A percentile compares a stretch with the other conserved stretches of the same genome.
Evolutionary conservation across 2,797 vertebrate genomes (phyloP).

Genomic region (Nannoperca obscura): DNA sequence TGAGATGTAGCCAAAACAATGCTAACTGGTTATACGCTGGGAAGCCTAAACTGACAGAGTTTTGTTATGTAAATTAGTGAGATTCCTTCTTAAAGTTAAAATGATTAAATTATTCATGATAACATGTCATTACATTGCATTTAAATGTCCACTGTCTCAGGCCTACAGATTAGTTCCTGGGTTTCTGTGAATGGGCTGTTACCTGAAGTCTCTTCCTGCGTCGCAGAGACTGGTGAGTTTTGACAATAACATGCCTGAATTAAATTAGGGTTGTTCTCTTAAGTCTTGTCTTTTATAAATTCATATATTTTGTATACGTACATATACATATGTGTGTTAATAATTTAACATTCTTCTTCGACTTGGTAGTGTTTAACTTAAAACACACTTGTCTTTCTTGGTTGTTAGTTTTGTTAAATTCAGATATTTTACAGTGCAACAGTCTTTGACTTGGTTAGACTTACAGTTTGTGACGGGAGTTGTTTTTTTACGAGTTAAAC

Average conservation of each 20-base stretch:
- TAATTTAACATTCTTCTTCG: neutral
- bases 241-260: slow-evolving; percentile 6
- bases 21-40: neutral
- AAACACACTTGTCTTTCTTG: neutral
- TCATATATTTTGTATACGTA: neutral
- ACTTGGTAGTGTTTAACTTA: neutral
- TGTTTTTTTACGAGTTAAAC: neutral
- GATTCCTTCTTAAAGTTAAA: neutral
- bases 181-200: slow-evolving; percentile 14
- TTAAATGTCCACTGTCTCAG: slow-evolving; percentile 39
- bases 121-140: slow-evolving; percentile 8
- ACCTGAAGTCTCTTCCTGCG: slow-evolving; percentile 42
- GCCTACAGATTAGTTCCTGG: slow-evolving; percentile 58
- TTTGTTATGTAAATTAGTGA: neutral
- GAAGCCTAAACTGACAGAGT: neutral
- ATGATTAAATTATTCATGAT: neutral
- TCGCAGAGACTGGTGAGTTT: slow-evolving; percentile 60
- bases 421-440: neutral
- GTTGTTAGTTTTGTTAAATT: neutral
- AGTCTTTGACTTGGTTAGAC: neutral
- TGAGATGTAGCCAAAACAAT: slow-evolving; percentile 4
- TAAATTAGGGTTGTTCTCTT: neutral
- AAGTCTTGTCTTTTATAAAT: neutral
- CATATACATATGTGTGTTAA: neutral
- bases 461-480: neutral